Percentiles rank a stretch among this genome's conserved stretches.
Conservation (phyloP, 2,888 invertebrate genomes). For the Ferdinandea cuprea region DNA sequence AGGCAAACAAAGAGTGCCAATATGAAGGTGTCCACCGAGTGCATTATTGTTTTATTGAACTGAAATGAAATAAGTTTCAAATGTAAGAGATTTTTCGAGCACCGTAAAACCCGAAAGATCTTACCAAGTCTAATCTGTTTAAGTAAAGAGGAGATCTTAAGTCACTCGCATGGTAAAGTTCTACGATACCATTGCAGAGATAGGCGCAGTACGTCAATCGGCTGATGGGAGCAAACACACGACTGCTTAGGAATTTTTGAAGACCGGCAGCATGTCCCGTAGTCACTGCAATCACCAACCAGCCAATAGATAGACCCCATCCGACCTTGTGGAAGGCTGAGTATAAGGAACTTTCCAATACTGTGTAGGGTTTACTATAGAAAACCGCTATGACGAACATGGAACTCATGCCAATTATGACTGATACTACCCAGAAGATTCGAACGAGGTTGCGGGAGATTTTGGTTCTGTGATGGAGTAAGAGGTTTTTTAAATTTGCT, state of each 20-base stretch:
- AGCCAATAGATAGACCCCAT: slow-evolving; percentile 88
- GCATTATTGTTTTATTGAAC: slow-evolving; percentile 84
- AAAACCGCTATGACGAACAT: slow-evolving; percentile 87
- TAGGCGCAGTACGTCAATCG: slow-evolving; percentile 89
- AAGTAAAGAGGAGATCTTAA: slow-evolving; percentile 86
- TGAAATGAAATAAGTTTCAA: slow-evolving; percentile 78
- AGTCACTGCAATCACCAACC: slow-evolving; percentile 87
- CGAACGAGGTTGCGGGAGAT: slow-evolving; percentile 81
- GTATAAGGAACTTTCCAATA: slow-evolving; percentile 86
- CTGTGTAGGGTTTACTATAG: slow-evolving; percentile 85
- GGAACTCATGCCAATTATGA: slow-evolving; percentile 84
- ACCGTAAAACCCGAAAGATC: slow-evolving; percentile 65
- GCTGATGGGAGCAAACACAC: slow-evolving; percentile 86
- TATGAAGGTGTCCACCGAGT: slow-evolving; percentile 84
- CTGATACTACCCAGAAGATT: slow-evolving; percentile 77
- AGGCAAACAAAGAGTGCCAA: slow-evolving; percentile 87
- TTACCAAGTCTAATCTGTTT: slow-evolving; percentile 86
- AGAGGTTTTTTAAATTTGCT: background rate
- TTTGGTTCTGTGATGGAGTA: slow-evolving; percentile 80
- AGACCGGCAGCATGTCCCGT: slow-evolving; percentile 87
- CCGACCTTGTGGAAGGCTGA: slow-evolving; percentile 87
- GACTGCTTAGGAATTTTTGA: slow-evolving; percentile 76
- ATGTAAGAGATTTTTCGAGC: too few relatives aligned
- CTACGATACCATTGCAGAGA: slow-evolving; percentile 88
- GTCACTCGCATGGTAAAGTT: slow-evolving; percentile 86